A percentile compares a stretch with the other conserved stretches of the same genome.
Conservation (phyloP, 2,888 invertebrate species). For the Microplitis manilae region DNA sequence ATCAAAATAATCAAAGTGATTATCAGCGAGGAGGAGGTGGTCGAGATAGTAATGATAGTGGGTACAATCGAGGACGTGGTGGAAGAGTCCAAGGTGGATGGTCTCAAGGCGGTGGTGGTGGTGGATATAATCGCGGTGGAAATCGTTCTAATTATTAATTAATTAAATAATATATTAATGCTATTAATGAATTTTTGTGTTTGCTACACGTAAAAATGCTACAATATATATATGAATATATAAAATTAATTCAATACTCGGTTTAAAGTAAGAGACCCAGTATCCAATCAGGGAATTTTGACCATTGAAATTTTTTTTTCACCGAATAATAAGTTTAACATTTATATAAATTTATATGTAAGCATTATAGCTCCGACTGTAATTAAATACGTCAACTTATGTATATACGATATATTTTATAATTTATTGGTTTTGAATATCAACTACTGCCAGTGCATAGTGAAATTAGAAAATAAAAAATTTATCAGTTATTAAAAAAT, state of each 20-base stretch:
- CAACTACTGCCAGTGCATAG: background rate
- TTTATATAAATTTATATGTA: background rate
- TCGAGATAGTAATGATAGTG: slow-evolving; percentile 35
- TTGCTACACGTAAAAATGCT: background rate
- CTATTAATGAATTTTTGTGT: background rate
- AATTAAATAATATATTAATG: background rate
- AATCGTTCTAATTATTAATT: slow-evolving; percentile 50
- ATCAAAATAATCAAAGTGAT: slow-evolving; percentile 50
- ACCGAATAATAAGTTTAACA: background rate
- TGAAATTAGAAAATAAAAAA: background rate
- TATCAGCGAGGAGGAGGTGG: slow-evolving; percentile 49
- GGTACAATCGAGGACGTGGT: slow-evolving; percentile 61
- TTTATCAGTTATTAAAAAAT: background rate
- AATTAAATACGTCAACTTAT: background rate
- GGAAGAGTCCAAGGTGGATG: slow-evolving; percentile 71
- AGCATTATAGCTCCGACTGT: background rate
- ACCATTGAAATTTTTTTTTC: background rate
- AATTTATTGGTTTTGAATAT: background rate
- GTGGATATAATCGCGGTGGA: slow-evolving; percentile 56
- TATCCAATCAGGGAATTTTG: too few species aligned
- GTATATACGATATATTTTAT: background rate
- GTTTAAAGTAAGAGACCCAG: too few species aligned
- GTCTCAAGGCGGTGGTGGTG: slow-evolving; percentile 63
- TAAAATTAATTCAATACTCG: too few species aligned
- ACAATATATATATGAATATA: background rate